Percentiles rank a stretch among this genome's conserved stretches.
phyloP scores from a whole-genome alignment of 30 jellyfish, hydroid and myxozoan genomes.

The Aurelia aurita region DNA sequence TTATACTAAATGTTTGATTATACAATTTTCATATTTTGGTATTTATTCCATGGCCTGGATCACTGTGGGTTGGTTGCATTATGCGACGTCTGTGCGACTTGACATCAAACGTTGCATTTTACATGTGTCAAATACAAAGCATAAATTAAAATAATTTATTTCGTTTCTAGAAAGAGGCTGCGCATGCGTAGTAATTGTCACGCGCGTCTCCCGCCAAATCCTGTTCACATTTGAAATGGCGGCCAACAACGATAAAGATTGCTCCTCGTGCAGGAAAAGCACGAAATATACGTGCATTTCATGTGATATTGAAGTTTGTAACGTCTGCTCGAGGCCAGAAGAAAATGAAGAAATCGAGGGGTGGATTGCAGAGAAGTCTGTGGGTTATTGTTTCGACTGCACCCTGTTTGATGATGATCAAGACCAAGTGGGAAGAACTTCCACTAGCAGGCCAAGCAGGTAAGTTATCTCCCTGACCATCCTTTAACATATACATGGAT shows the following conservation, averaged over 20 bases:
- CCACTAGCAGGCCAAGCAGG: too few relatives aligned
- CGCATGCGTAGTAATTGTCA: not conserved
- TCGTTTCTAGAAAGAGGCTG: not conserved
- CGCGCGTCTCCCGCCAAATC: too few relatives aligned
- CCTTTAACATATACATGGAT: not conserved
- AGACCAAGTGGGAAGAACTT: too few relatives aligned
- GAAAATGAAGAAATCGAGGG: slow-evolving; percentile 26
- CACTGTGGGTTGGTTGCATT: slow-evolving; percentile 47
- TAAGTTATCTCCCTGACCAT: not conserved
- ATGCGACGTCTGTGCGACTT: slow-evolving; percentile 30
- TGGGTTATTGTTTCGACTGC: slow-evolving; percentile 34
- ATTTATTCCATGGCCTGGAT: too few relatives aligned
- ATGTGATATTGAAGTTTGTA: slow-evolving; percentile 24
- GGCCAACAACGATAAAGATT: not conserved
- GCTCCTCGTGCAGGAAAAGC: not conserved
- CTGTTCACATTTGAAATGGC: too few relatives aligned
- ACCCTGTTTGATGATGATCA: not conserved
- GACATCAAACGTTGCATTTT: slow-evolving; percentile 20
- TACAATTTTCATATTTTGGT: too few relatives aligned
- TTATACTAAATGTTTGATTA: too few relatives aligned
- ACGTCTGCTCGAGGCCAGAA: slow-evolving; percentile 19
- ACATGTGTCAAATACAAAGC: slow-evolving; percentile 38
- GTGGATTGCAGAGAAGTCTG: slow-evolving; percentile 13
- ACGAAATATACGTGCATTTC: slow-evolving; percentile 24
- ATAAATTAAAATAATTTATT: slow-evolving; percentile 10